A percentile compares a stretch with the other conserved stretches of the same genome.
Evolutionary conservation across 2,888 invertebrate genomes (phyloP).

Genomic region (Sipha maydis): DNA sequence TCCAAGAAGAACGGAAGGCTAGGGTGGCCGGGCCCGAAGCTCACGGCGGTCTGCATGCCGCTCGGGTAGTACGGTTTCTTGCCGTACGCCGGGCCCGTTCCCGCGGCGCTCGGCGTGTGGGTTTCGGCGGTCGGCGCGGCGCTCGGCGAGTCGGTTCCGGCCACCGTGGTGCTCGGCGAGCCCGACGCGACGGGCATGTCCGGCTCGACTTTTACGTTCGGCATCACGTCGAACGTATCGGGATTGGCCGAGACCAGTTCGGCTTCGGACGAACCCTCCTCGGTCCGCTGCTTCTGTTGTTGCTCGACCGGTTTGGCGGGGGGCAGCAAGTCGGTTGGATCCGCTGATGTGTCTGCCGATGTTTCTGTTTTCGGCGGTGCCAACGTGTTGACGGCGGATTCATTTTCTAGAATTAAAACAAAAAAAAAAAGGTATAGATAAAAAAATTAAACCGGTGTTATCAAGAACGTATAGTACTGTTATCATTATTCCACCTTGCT

Average conservation of each 20-base stretch:
- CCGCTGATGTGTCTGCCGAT: not conserved
- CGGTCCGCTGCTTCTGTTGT: not conserved
- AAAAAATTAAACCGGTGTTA: no score
- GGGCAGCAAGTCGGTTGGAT: not conserved
- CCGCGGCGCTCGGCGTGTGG: not conserved
- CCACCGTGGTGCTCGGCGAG: not conserved
- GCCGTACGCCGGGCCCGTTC: not conserved
- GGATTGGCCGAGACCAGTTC: not conserved
- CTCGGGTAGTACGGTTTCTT: not conserved
- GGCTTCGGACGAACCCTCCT: not conserved
- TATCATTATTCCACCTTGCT: no score
- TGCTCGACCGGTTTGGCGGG: not conserved
- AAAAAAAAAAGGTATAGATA: not conserved
- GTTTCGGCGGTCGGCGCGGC: not conserved
- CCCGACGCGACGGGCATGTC: not conserved
- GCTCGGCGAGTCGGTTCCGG: not conserved
- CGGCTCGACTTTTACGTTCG: no score
- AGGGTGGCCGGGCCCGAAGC: not conserved
- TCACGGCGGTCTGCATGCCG: not conserved
- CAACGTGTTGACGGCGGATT: not conserved
- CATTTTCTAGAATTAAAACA: not conserved
- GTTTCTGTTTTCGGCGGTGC: not conserved
- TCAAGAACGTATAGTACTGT: no score
- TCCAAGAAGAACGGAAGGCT: constrained; percentile 4
- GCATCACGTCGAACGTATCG: not conserved